A percentile compares a stretch with the other conserved stretches of the same genome.
Evolutionary conservation across 2,888 invertebrate species (phyloP).

Genomic region (Tachina grossa): DNA sequence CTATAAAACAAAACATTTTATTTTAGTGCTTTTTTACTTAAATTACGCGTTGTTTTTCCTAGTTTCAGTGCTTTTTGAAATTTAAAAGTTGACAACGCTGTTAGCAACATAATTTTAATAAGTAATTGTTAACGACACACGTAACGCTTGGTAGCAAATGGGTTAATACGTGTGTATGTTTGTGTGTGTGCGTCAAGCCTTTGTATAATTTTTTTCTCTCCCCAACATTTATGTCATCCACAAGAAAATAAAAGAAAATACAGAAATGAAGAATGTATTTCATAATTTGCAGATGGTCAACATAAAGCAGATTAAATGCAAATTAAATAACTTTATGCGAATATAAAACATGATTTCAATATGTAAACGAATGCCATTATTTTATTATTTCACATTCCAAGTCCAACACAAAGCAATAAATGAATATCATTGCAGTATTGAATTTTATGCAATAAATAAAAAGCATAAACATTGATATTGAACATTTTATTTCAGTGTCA

Average conservation of each 20-base stretch:
- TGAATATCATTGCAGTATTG: conserved; percentile 2
- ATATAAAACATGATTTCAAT: conserved; percentile 56
- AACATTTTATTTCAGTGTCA: conserved; percentile 65
- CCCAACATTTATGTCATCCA: conserved; percentile 12
- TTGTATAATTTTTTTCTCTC: background rate
- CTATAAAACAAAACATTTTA: too few species aligned
- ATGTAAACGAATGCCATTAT: conserved; percentile 35
- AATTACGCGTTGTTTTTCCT: too few species aligned
- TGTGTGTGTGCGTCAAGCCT: background rate
- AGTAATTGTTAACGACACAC: too few species aligned
- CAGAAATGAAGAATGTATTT: conserved; percentile 37
- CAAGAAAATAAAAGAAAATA: background rate
- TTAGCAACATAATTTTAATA: too few species aligned
- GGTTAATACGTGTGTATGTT: background rate
- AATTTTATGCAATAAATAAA: conserved; percentile 33
- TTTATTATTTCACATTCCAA: conserved; percentile 41
- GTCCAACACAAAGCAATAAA: conserved; percentile 1
- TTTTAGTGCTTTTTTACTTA: too few species aligned
- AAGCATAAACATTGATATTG: conserved; percentile 58
- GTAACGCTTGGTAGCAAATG: background rate
- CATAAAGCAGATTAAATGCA: conserved; percentile 64
- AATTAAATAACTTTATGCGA: conserved; percentile 69
- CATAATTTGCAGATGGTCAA: conserved; percentile 67
- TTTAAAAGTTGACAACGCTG: too few species aligned
- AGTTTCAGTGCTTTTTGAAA: too few species aligned